Percentiles rank a stretch among this genome's conserved stretches.
These are phyloP conservation scores for Thumatha senex DNA, from an alignment of 2,888 invertebrate genomes.

Conservation along the genomic window DNA sequence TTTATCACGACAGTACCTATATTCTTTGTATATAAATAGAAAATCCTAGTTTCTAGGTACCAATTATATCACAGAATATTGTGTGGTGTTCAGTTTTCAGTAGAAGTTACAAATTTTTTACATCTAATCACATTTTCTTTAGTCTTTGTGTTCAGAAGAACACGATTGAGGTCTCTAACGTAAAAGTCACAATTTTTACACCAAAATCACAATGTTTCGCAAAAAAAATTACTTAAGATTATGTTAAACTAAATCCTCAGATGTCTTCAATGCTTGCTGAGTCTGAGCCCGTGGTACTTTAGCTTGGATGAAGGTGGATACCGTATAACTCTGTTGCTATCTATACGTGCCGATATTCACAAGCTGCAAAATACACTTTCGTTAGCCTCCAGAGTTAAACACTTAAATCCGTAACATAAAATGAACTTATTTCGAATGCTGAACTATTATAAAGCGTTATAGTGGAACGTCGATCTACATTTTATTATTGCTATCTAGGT, in stretches of 20 bases:
- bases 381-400: slow-evolving; percentile 39
- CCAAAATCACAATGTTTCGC: slow-evolving; percentile 67
- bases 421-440: slow-evolving; percentile 32
- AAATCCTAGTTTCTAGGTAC: slow-evolving; percentile 65
- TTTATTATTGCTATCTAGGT: slow-evolving; percentile 64
- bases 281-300: slow-evolving; percentile 85
- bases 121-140: slow-evolving; percentile 75
- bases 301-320: slow-evolving; percentile 59
- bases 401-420: slow-evolving; percentile 21
- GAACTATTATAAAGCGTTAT: slow-evolving; percentile 51
- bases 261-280: slow-evolving; percentile 96
- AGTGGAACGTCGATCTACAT: slow-evolving; percentile 54
- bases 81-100: slow-evolving; percentile 64
- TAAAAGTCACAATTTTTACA: slow-evolving; percentile 65
- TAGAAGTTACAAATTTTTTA: slow-evolving; percentile 58
- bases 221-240: slow-evolving; percentile 77
- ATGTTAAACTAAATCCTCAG: slow-evolving; percentile 87
- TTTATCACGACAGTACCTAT: slow-evolving; percentile 57
- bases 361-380: slow-evolving; percentile 64
- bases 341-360: slow-evolving; percentile 61
- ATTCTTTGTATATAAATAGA: slow-evolving; percentile 76
- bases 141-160: slow-evolving; percentile 63
- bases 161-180: slow-evolving; percentile 59
- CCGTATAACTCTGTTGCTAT: slow-evolving; percentile 61
- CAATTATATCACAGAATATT: slow-evolving; percentile 80